A percentile compares a stretch with the other conserved stretches of the same genome.
Evolutionary conservation across 1,140 invertebrate species (phyloP).

Genomic region (Drosophila triauraria): DNA sequence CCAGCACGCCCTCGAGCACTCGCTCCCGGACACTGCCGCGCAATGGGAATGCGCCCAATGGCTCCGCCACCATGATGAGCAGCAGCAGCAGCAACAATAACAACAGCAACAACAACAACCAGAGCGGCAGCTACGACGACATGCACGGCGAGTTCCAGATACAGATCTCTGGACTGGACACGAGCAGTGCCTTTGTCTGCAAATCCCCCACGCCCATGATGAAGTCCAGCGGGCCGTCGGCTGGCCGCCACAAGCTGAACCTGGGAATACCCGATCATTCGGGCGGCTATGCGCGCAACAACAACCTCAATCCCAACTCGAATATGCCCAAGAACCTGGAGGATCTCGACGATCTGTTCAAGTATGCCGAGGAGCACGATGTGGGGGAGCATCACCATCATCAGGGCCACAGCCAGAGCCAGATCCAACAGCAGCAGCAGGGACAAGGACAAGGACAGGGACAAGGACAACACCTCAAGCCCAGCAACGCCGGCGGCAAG

Average conservation of each 20-base stretch:
- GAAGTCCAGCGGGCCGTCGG: conserved; percentile 47
- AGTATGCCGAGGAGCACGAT: conserved; percentile 88
- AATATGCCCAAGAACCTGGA: conserved; percentile 88
- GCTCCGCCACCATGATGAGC: neutral
- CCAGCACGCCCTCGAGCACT: conserved; percentile 49
- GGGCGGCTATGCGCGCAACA: conserved; percentile 78
- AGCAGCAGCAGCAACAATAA: conserved; percentile 57
- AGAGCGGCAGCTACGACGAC: conserved; percentile 80
- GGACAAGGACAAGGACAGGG: conserved; percentile 26
- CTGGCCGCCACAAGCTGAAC: conserved; percentile 72
- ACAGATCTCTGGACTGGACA: conserved; percentile 86
- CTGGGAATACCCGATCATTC: conserved; percentile 83
- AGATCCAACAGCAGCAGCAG: conserved; percentile 35
- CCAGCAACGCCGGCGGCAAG: conserved; percentile 74
- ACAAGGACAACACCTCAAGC: conserved; percentile 60
- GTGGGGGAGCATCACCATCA: conserved; percentile 81
- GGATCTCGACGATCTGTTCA: conserved; percentile 90
- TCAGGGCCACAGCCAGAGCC: conserved; percentile 70
- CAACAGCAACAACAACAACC: conserved; percentile 84
- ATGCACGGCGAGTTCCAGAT: conserved; percentile 78
- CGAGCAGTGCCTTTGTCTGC: conserved; percentile 86
- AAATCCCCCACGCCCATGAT: conserved; percentile 87
- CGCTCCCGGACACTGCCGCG: conserved; percentile 71
- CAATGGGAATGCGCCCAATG: conserved; percentile 84
- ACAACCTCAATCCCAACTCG: conserved; percentile 72